Percentiles rank a stretch among this genome's conserved stretches.
Evolutionary conservation across 2,113 vertebrate species (phyloP).

Genomic region (Xiphorhynchus elegans): DNA sequence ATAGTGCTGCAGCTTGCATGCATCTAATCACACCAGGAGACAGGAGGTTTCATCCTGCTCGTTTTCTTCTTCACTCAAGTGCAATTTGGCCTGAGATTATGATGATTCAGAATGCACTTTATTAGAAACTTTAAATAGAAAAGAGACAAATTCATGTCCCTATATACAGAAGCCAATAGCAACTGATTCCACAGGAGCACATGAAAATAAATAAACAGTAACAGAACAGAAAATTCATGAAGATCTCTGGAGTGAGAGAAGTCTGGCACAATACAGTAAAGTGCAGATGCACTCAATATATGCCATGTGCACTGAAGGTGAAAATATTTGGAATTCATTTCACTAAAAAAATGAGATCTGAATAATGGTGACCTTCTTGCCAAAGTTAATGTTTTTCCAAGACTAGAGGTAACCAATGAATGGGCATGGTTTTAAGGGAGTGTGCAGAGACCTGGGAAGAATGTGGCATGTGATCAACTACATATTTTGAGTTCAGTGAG

Average conservation of each 20-base stretch:
- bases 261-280: neutral
- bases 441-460: fast-evolving
- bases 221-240: neutral
- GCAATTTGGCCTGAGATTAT: neutral
- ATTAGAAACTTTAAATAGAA: neutral
- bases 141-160: neutral
- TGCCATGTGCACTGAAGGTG: neutral
- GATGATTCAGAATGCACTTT: neutral
- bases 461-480: neutral
- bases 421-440: neutral
- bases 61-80: constrained; percentile 17
- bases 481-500: neutral
- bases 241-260: neutral
- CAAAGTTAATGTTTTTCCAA: neutral
- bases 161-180: neutral
- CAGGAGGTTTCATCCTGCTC: neutral
- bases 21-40: neutral
- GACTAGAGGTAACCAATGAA: neutral
- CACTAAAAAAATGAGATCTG: neutral
- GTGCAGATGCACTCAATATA: neutral
- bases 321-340: neutral
- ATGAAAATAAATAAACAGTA: neutral
- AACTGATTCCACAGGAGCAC: neutral
- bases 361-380: neutral
- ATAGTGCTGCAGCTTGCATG: neutral